phyloP scores from a whole-genome alignment of 1,140 invertebrate genomes.

The Rhynchophorus ferrugineus region DNA sequence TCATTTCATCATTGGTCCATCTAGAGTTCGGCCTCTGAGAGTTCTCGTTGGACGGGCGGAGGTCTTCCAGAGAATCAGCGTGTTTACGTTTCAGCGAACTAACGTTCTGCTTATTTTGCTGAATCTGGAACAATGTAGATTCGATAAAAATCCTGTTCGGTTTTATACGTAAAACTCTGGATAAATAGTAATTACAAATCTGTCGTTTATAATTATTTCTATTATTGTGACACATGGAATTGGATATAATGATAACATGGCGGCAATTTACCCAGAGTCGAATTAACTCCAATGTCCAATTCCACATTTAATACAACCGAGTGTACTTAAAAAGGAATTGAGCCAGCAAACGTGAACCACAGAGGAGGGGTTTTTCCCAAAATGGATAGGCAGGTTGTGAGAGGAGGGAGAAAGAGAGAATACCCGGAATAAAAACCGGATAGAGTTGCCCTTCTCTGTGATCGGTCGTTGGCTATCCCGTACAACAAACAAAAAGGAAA shows the following conservation, averaged over 20 bases:
- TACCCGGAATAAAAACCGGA: too few species aligned
- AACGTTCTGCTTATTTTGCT: slow-evolving; percentile 88
- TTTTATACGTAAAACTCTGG: neutral
- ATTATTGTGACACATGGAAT: too few species aligned
- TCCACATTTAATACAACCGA: too few species aligned
- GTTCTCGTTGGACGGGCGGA: slow-evolving; percentile 47
- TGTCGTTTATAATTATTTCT: too few species aligned
- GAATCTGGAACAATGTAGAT: slow-evolving; percentile 70
- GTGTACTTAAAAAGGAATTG: too few species aligned
- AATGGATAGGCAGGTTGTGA: too few species aligned
- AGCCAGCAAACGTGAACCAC: neutral
- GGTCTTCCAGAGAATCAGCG: slow-evolving; percentile 64
- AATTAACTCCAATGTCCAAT: too few species aligned
- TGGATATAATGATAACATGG: too few species aligned
- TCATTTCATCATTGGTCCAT: slow-evolving; percentile 89
- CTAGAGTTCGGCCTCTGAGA: slow-evolving; percentile 42
- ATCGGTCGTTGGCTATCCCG: neutral
- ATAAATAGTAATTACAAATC: too few species aligned
- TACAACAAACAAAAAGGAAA: neutral
- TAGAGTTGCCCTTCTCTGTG: neutral
- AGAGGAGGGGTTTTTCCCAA: neutral
- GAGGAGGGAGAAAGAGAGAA: too few species aligned
- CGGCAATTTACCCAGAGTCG: too few species aligned
- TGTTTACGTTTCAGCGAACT: slow-evolving; percentile 75
- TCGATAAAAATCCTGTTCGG: too few species aligned